Evolutionary conservation across 35 echinoderm and acorn worm genomes (phyloP).

Genomic region (Heliocidaris tuberculata): DNA sequence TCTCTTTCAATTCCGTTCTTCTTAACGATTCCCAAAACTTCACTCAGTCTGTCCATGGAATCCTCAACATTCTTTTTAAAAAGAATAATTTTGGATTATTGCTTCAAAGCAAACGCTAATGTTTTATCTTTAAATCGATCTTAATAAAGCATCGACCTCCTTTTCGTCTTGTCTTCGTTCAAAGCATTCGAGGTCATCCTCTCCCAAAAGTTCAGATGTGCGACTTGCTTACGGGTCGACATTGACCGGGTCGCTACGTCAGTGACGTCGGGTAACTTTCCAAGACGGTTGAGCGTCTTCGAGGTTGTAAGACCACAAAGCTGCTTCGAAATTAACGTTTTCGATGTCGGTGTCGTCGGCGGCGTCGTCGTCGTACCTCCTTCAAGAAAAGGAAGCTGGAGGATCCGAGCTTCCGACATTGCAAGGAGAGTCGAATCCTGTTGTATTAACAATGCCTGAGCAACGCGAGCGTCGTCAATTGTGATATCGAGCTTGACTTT

Average conservation of each 20-base stretch:
- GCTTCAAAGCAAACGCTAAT: too few species aligned
- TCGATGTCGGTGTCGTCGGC: neutral
- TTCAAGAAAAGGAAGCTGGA: neutral
- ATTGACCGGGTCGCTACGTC: neutral
- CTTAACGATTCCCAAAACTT: too few species aligned
- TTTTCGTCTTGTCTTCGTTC: neutral
- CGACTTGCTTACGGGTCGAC: slow-evolving; percentile 5
- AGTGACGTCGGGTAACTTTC: slow-evolving; percentile 19
- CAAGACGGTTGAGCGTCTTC: neutral
- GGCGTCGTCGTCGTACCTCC: neutral
- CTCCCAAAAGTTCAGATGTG: slow-evolving; percentile 41
- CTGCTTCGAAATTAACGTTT: neutral
- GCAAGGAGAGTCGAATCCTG: slow-evolving; percentile 41
- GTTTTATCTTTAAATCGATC: neutral
- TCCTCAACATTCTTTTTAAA: too few species aligned
- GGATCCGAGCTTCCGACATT: slow-evolving; percentile 35
- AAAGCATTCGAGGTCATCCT: neutral
- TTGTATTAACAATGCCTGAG: slow-evolving; percentile 14
- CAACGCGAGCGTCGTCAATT: slow-evolving; percentile 18
- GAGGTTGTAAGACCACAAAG: neutral
- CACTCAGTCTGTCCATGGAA: too few species aligned
- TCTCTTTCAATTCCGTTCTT: too few species aligned
- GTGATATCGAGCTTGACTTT: neutral
- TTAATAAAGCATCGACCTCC: slow-evolving; percentile 30
- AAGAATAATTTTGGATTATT: too few species aligned